Percentiles rank a stretch among this genome's conserved stretches.
phyloP scores from a whole-genome alignment of 2,797 vertebrate genomes.

The Sibirionetta formosa region DNA sequence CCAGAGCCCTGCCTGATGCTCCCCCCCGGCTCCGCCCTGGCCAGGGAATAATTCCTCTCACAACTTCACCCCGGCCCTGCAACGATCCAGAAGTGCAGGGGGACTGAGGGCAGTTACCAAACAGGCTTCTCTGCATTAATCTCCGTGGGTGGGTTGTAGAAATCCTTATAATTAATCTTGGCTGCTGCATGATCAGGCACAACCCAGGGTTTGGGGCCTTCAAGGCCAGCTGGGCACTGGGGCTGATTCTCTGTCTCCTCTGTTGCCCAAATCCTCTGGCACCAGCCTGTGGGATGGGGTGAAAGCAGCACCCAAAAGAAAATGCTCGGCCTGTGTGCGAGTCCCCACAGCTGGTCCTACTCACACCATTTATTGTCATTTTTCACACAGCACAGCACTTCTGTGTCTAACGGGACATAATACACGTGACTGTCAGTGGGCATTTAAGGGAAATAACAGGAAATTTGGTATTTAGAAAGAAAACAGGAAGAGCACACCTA shows the following conservation, averaged over 20 bases:
- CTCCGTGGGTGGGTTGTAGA: slow-evolving; percentile 65
- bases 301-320: neutral
- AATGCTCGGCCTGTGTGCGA: too few relatives aligned
- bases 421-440: rapidly evolving
- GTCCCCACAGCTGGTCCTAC: neutral
- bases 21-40: neutral
- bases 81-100: slow-evolving; percentile 47
- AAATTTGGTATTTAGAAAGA: neutral
- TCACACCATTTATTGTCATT: neutral
- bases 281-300: neutral
- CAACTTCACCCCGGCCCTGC: neutral
- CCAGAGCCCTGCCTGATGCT: neutral
- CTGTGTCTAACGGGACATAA: neutral
- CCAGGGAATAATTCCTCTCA: slow-evolving; percentile 26
- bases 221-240: rapidly evolving
- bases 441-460: neutral
- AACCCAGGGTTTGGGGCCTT: neutral
- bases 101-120: slow-evolving; percentile 50
- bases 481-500: neutral
- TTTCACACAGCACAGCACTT: neutral
- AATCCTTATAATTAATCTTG: slow-evolving; percentile 67
- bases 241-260: neutral
- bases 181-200: slow-evolving; percentile 48
- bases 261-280: neutral
- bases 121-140: slow-evolving; percentile 67